Base-by-base conservation (phyloP, 1,140 invertebrate species). In the Anastrepha ludens region DNA sequence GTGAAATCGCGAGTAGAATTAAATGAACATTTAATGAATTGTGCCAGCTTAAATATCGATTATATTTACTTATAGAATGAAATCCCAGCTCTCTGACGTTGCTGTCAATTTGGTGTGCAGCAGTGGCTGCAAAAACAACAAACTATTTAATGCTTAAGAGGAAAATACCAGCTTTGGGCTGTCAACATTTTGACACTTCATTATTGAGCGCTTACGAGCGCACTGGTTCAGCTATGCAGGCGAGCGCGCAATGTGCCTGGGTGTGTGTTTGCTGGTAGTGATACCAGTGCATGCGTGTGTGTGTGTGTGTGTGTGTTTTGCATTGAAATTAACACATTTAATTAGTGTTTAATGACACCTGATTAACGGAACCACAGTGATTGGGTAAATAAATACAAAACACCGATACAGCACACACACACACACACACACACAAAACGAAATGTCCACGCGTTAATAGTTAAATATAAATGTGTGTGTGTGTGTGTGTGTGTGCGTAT, bases 271-370 rank as follows among this genome's bases (percentile, higher is more conserved):
- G 50, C 50, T 17, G 8, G 5, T 29, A 29, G 29, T 29, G 29
- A 29, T 29, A 29, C n/a, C n/a, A 62, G 8, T 62, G 60, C 15
- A 62, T n/a, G 17, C 15, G 15, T 62, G 41, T 17, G 39, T 15
- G n/a, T 50, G n/a, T 81, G 74, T 55, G 9, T 58, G 70, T 74
- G 44, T 29, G 39, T 74, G 13, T 7, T 11, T 74, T 47, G 44
- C 74, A 81, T 55, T n/a, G 74, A 81, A 81, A 81, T 81, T 55
- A 81, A 81, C 74, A 58, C 74, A 81, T 81, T 81, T 81, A 81
- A 58, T 81, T 81, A 81, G 74, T 81, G 74, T 81, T 81, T 81
- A 81, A 81, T 81, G 74, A 81, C 74, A 81, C 74, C 74, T 81
- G 74, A 81, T 81, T 81, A 81, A 81, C 50, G 74, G 74, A 7